Base-by-base conservation (phyloP, 2,113 vertebrate species). In the Caranx ignobilis region DNA sequence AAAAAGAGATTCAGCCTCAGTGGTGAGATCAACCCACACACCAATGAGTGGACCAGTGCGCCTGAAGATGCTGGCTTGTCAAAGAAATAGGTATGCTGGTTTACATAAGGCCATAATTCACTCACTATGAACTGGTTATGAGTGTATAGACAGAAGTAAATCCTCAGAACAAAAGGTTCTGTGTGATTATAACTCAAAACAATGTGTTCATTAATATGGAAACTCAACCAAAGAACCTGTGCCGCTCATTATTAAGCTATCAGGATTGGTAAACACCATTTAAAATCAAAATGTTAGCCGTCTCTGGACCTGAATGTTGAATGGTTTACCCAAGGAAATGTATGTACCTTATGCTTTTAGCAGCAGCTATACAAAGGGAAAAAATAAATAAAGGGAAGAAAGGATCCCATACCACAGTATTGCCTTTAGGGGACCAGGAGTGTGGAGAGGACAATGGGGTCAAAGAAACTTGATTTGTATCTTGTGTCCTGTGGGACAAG, bases 401-500 rank as follows among this genome's bases (percentile, higher is more conserved):
- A 88, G 85, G 90, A 91, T 91, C 80, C 87, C 88, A 87, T 89
- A 91, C 89, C 69, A 75, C 71, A 71, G 81, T 75, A 82, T 81
- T 85, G 90, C 92, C 93, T 94, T 91, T 73, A 89, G 94, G 93
- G 93, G 82, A 86, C 87, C 32, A 75, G 76, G 85, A 91, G 90
- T 91, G 89, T 88, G 88, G 83, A 90, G 85, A 93, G 92, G 93
- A 94, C 93, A 92, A 90, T 89, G 89, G 88, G 93, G 95, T 94
- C 95, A 94, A 90, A 93, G 90, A 86, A 88, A 86, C 91, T 94
- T 93, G 92, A 95, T 95, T 95, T 94, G 92, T 94, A 94, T 94
- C 91, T 90, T 74, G 31, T 76, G 83, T 93, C 93, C 92, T 88
- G 31, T 70, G 92, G 90, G 93, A 94, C 69, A 75, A 70, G 83